Percentiles rank a stretch among this genome's conserved stretches.
These are phyloP conservation scores for Datnioides undecimradiatus DNA, from an alignment of 2,113 vertebrate species.

Conservation along the genomic window DNA sequence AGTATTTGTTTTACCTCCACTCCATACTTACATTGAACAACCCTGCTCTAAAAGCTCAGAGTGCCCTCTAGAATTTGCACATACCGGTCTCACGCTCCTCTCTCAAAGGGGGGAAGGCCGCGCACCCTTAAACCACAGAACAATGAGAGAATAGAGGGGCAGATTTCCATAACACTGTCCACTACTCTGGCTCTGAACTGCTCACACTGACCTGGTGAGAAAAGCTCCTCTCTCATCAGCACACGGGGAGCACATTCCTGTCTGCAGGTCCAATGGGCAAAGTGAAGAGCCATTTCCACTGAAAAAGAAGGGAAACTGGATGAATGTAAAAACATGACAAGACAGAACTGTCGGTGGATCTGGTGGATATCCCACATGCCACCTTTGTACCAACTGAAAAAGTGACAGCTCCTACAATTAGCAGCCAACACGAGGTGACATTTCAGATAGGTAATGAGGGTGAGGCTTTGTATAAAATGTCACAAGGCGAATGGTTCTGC, in stretches of 20 bases:
- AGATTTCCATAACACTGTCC: constrained; percentile 79
- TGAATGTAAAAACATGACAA: constrained; percentile 26
- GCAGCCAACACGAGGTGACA: constrained; percentile 18
- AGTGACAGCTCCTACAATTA: constrained; percentile 40
- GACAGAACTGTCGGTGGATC: not conserved
- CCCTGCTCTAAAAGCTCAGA: constrained; percentile 32
- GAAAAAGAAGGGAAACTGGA: constrained; percentile 23
- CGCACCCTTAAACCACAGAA: constrained; percentile 58
- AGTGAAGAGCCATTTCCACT: not conserved
- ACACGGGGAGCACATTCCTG: constrained; percentile 6
- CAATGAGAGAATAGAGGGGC: constrained; percentile 73
- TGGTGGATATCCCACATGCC: constrained; percentile 3
- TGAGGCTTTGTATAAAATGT: constrained; percentile 49
- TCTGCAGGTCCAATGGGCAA: constrained; percentile 19
- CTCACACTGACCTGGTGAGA: constrained; percentile 62
- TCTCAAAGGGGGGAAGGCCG: constrained; percentile 29
- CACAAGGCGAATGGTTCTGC: constrained; percentile 7
- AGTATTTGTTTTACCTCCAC: constrained; percentile 38
- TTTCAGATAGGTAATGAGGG: constrained; percentile 44
- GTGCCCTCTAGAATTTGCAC: constrained; percentile 57
- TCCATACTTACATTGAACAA: constrained; percentile 20
- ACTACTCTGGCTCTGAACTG: constrained; percentile 44
- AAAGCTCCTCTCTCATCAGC: constrained; percentile 39
- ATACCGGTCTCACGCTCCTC: constrained; percentile 53
- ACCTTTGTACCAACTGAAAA: constrained; percentile 25